Evolutionary conservation across 2,113 vertebrate species (phyloP).

Genomic region (human (Homo sapiens)): GRCh38 chr9:78966501-78967000

Average conservation of each 20-base stretch:
- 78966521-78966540: not conserved
- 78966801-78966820: not conserved
- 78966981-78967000: not conserved
- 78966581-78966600: not conserved
- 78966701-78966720: not conserved
- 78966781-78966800: not conserved
- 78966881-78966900: slow-evolving; percentile 9
- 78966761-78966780: not conserved
- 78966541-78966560: not conserved
- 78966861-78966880: not conserved
- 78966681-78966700: not conserved
- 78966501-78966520: not conserved
- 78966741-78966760: not conserved
- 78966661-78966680: not conserved
- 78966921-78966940: not conserved
- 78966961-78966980: not conserved
- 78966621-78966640: not conserved
- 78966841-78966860: not conserved
- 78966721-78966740: slow-evolving; percentile 28
- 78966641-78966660: not conserved
- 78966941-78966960: not conserved
- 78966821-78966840: slow-evolving; percentile 14
- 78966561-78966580: not conserved
- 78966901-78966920: not conserved
- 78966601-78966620: not conserved